Base-by-base conservation (phyloP, 2,888 invertebrate genomes). In the Anthoptus insignis region DNA sequence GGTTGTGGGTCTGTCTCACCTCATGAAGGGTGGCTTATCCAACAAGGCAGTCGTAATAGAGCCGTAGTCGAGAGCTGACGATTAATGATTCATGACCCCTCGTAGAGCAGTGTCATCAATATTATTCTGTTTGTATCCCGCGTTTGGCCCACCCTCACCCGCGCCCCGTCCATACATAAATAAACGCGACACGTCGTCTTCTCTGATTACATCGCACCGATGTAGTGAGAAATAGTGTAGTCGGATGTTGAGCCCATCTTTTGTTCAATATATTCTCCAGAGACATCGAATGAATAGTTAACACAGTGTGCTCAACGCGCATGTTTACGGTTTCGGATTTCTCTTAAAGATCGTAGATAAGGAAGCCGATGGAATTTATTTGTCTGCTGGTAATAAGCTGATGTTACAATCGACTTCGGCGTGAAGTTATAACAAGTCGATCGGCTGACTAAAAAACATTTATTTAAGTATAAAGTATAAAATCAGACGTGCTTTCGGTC, bases 11-110 rank as follows among this genome's bases (percentile, higher is more conserved):
- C 66, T 75, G 79, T 74, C 80, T 84, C 80, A 86, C 85, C 83
- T 87, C 82, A 78, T 82, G 86, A 83, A 86, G 89, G 88, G 90
- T 85, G 84, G 88, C 89, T 92, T 91, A 91, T 90, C 91, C 85
- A 82, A 78, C 81, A 81, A 86, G 82, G 84, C 89, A 91, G 86
- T 87, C 87, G 91, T 93, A 91, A 93, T 93, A 92, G 91, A 93
- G 93, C 89, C 88, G 87, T 93, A 91, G 84, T 88, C 83, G 87
- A 86, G 90, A 89, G 88, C 82, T 82, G 84, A 92, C 91, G 92
- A 93, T 93, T 93, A 93, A 93, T 93, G 93, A 92, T 93, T 93
- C 93, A 93, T 93, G 93, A 93, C 92, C 93, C 91, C 90, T 91
- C 89, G 87, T 84, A 88, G 90, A 87, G 89, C 87, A 88, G 89